Evolutionary conservation across 2,888 invertebrate species (phyloP).

Genomic region (Pheosia tremula): DNA sequence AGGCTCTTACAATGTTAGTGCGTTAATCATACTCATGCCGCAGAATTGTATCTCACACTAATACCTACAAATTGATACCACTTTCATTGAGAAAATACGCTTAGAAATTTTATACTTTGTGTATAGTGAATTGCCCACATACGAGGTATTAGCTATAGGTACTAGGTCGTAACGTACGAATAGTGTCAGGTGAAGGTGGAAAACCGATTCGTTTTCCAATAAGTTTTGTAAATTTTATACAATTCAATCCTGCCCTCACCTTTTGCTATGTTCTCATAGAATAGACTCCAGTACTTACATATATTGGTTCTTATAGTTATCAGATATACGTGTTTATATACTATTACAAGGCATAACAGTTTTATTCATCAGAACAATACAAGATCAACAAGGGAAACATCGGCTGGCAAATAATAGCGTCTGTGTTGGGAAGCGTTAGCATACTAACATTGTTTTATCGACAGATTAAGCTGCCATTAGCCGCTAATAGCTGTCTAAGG

Average conservation of each 20-base stretch:
- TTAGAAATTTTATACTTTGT: conserved; percentile 12
- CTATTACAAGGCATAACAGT: conserved; percentile 68
- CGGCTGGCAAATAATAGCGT: conserved; percentile 32
- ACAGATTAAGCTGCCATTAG: no score
- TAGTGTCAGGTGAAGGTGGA: background rate
- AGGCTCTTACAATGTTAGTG: conserved; percentile 57
- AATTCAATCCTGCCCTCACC: background rate
- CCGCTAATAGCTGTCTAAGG: no score
- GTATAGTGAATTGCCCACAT: background rate
- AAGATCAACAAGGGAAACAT: conserved; percentile 64
- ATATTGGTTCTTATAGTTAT: conserved; percentile 46
- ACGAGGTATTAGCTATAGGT: background rate
- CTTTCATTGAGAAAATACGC: conserved; percentile 16
- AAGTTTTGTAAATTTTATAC: conserved; percentile 13
- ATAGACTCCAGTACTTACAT: conserved; percentile 14
- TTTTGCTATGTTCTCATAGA: conserved; percentile 22
- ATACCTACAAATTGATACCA: conserved; percentile 26
- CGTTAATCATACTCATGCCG: conserved; percentile 31
- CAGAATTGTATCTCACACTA: conserved; percentile 28
- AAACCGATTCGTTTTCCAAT: background rate
- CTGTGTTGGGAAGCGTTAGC: conserved; percentile 10
- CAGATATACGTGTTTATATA: conserved; percentile 41
- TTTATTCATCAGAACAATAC: conserved; percentile 62
- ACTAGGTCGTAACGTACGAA: background rate
- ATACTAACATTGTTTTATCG: no score